phyloP scores from a whole-genome alignment of 2,113 vertebrate genomes.

The Hemibagrus wyckioides region DNA sequence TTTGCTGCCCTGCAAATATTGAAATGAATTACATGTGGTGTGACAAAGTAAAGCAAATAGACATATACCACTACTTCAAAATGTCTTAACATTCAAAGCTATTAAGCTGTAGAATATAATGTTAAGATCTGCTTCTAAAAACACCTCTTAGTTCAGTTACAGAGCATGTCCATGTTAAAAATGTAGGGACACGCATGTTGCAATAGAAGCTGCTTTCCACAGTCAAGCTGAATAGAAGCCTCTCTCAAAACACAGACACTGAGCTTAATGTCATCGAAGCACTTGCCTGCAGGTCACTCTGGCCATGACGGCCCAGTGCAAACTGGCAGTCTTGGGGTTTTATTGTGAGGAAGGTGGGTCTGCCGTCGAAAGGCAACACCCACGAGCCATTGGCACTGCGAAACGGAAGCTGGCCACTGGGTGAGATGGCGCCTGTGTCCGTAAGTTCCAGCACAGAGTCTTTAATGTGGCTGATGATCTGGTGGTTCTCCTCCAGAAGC shows the following conservation, averaged over 20 bases:
- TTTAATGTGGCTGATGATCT: constrained; percentile 99
- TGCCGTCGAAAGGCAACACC: constrained; percentile 85
- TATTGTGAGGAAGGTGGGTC: constrained; percentile 85
- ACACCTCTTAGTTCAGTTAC: not conserved
- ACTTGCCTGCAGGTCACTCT: constrained; percentile 86
- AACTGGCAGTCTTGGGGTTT: constrained; percentile 92
- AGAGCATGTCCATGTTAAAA: not conserved
- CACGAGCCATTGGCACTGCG: constrained; percentile 85
- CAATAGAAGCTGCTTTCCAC: not conserved
- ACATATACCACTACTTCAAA: not conserved
- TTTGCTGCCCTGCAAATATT: not conserved
- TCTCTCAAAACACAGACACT: not conserved
- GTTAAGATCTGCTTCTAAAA: not conserved
- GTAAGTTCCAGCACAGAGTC: constrained; percentile 98
- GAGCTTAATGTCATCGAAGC: not conserved
- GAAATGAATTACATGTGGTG: not conserved
- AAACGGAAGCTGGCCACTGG: constrained; percentile 80
- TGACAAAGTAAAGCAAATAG: not conserved
- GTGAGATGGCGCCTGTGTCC: constrained; percentile 82
- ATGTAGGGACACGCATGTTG: not conserved
- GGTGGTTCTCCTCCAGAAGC: constrained; percentile 97
- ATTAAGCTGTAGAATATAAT: not conserved
- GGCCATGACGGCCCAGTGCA: constrained; percentile 71
- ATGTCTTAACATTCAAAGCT: not conserved
- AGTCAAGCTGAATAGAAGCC: not conserved